A percentile compares a stretch with the other conserved stretches of the same genome.
These are phyloP conservation scores for Pipra filicauda DNA, from an alignment of 2,113 vertebrate species.

Conservation along the genomic window DNA sequence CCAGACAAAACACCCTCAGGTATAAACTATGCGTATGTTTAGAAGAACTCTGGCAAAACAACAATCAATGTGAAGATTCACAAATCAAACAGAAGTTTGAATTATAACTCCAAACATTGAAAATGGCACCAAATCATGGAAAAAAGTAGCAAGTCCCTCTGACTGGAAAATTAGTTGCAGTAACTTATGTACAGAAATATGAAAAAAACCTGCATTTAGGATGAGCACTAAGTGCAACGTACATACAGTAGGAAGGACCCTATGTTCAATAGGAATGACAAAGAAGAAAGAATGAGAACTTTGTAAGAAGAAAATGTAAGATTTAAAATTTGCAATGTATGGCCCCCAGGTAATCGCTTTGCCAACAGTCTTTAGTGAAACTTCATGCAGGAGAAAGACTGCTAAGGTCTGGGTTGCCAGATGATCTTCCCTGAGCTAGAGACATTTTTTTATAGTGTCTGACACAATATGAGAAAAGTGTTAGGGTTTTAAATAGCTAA, in stretches of 20 bases:
- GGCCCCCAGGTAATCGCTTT: neutral
- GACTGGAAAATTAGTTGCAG: neutral
- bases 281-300: neutral
- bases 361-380: neutral
- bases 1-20: neutral
- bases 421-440: neutral
- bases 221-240: neutral
- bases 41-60: neutral
- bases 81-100: neutral
- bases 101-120: neutral
- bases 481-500: neutral
- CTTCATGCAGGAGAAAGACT: neutral
- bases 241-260: neutral
- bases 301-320: neutral
- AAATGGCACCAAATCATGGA: neutral
- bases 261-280: neutral
- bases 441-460: neutral
- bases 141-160: neutral
- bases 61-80: neutral
- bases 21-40: neutral
- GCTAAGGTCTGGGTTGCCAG: neutral
- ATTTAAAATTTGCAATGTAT: neutral
- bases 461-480: neutral
- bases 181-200: neutral
- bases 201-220: neutral